Percentiles rank a stretch among this genome's conserved stretches.
Conservation (phyloP, 2,113 vertebrate species). For the Lepisosteus oculatus region DNA sequence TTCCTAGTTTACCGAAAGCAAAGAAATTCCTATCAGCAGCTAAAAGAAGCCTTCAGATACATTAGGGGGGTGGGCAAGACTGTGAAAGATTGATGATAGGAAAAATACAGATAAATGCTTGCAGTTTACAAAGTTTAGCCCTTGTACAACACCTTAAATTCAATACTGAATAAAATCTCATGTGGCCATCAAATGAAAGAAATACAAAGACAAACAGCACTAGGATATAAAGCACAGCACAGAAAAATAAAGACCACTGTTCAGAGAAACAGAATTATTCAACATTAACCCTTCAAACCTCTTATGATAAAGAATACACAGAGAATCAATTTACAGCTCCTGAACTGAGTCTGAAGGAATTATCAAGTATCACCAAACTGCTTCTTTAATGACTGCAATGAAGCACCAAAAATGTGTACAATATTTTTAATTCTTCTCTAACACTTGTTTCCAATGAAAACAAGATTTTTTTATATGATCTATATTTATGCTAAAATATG, state of each 20-base stretch:
- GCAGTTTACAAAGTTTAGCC: slow-evolving; percentile 63
- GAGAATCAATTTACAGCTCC: neutral
- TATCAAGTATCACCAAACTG: no score
- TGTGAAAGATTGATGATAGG: slow-evolving; percentile 66
- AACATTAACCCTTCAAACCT: no score
- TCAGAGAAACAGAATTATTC: neutral
- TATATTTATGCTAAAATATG: neutral
- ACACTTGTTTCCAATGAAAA: no score
- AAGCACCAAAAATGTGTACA: neutral
- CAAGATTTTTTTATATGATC: no score
- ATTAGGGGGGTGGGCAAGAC: slow-evolving; percentile 42
- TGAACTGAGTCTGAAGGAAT: neutral
- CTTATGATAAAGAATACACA: neutral
- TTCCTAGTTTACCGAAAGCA: slow-evolving; percentile 56
- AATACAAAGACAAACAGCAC: slow-evolving; percentile 21
- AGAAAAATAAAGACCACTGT: neutral
- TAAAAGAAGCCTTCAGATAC: slow-evolving; percentile 59
- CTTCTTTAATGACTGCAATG: no score
- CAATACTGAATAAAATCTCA: slow-evolving; percentile 31
- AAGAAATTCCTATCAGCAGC: slow-evolving; percentile 61
- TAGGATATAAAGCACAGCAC: neutral
- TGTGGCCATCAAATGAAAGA: slow-evolving; percentile 30
- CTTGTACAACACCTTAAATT: slow-evolving; percentile 50
- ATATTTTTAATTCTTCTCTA: neutral
- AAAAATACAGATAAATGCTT: slow-evolving; percentile 58